A percentile compares a stretch with the other conserved stretches of the same genome.
These are phyloP conservation scores for Drosophila cardini DNA, from an alignment of 1,140 invertebrate species.

Conservation along the genomic window DNA sequence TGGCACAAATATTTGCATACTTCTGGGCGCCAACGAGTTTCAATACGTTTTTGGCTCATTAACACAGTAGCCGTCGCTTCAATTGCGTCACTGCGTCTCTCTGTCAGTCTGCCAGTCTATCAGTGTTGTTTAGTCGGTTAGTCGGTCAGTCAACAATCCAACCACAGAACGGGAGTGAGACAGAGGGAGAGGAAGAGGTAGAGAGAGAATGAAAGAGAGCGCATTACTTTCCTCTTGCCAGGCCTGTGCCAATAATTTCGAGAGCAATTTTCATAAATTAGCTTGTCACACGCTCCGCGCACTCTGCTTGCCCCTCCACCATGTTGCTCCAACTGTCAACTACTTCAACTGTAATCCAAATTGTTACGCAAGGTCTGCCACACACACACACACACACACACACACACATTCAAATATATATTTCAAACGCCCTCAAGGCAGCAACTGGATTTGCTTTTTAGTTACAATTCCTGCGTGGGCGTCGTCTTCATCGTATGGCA, in stretches of 20 bases:
- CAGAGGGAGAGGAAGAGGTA: neutral
- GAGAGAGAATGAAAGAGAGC: too few relatives aligned
- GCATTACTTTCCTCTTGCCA: slow-evolving; percentile 3
- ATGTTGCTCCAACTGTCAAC: slow-evolving; percentile 59
- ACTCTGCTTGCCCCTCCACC: neutral
- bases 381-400: slow-evolving; percentile 44
- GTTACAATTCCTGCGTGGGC: slow-evolving; percentile 37
- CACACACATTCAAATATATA: slow-evolving; percentile 26
- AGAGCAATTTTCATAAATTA: slow-evolving; percentile 81
- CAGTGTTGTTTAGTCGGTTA: neutral
- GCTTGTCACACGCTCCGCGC: slow-evolving; percentile 45
- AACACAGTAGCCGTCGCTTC: slow-evolving; percentile 50
- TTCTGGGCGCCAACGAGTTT: slow-evolving; percentile 47
- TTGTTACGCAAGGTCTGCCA: slow-evolving; percentile 69
- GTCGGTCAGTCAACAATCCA: slow-evolving; percentile 19
- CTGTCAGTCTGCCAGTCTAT: slow-evolving; percentile 14
- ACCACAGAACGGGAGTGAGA: slow-evolving; percentile 7
- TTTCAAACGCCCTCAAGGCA: slow-evolving; percentile 7
- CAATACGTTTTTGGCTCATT: slow-evolving; percentile 75
- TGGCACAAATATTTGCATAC: slow-evolving; percentile 70
- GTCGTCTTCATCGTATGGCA: slow-evolving; percentile 7
- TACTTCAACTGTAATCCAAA: slow-evolving; percentile 78
- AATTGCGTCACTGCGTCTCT: slow-evolving; percentile 67
- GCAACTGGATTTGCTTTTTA: slow-evolving; percentile 44
- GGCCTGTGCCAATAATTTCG: slow-evolving; percentile 75